These are phyloP conservation scores for Tonatia bakeri DNA, from an alignment of 2,113 vertebrate genomes.

Conservation along the genomic window DNA sequence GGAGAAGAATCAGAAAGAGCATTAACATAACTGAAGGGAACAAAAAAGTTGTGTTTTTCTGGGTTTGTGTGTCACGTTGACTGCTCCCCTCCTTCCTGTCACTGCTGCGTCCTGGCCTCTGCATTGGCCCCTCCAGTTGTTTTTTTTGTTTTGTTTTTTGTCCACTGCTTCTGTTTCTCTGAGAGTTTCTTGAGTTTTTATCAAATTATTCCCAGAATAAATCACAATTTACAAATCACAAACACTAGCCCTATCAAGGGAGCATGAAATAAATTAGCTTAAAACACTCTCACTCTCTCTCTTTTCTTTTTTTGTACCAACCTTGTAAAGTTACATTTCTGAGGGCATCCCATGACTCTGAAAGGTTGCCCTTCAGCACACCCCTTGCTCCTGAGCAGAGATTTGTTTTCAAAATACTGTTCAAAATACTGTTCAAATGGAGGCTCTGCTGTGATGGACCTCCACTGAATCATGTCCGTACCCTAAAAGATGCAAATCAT, in stretches of 20 bases:
- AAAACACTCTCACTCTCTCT: background rate
- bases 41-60: background rate
- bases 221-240: background rate
- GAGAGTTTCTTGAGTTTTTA: background rate
- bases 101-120: background rate
- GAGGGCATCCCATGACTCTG: background rate
- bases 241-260: background rate
- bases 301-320: background rate
- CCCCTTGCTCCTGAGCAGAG: background rate
- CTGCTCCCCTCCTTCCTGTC: background rate
- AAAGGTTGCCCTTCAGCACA: background rate
- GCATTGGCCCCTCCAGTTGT: background rate
- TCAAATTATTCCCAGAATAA: background rate
- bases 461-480: background rate
- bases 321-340: background rate
- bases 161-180: background rate
- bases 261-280: background rate
- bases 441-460: background rate
- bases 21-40: background rate
- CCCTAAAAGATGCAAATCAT: background rate
- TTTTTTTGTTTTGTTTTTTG: background rate
- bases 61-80: too few relatives aligned
- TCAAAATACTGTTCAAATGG: background rate
- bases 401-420: conserved; percentile 7
- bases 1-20: background rate